A percentile compares a stretch with the other conserved stretches of the same genome.
Evolutionary conservation across 2,888 invertebrate genomes (phyloP).

Genomic region (Ophion costatus): DNA sequence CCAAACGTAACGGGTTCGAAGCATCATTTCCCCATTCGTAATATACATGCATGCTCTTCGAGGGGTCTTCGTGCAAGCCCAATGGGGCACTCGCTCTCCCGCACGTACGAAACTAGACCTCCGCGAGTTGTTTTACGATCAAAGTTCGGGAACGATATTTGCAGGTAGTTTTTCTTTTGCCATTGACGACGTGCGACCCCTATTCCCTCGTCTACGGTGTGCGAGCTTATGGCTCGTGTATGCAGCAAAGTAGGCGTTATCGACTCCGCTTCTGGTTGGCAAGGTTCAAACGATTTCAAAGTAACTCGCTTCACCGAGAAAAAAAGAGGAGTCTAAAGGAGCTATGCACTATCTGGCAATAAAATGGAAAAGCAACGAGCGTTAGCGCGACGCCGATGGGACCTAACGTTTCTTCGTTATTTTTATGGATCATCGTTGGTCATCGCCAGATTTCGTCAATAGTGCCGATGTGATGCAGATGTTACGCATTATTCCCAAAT

Average conservation of each 20-base stretch:
- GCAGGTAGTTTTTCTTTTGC: conserved; percentile 76
- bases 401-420: too few species aligned
- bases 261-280: conserved; percentile 38
- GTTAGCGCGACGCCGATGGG: not conserved
- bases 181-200: conserved; percentile 52
- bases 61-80: conserved; percentile 43
- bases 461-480: too few species aligned
- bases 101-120: conserved; percentile 51
- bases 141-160: conserved; percentile 80
- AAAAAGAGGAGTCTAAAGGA: not conserved
- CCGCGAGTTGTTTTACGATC: conserved; percentile 78
- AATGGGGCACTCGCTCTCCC: conserved; percentile 54
- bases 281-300: conserved; percentile 36
- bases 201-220: conserved; percentile 18
- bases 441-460: too few species aligned
- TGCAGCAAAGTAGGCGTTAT: conserved; percentile 34
- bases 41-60: conserved; percentile 32
- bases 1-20: not conserved
- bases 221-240: conserved; percentile 27
- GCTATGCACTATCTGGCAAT: not conserved
- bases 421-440: too few species aligned
- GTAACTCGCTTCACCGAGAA: not conserved
- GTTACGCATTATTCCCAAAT: not conserved
- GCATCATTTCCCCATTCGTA: not conserved
- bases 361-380: not conserved